Base-by-base conservation (phyloP, 2,797 vertebrate species). In the Molothrus ater region DNA sequence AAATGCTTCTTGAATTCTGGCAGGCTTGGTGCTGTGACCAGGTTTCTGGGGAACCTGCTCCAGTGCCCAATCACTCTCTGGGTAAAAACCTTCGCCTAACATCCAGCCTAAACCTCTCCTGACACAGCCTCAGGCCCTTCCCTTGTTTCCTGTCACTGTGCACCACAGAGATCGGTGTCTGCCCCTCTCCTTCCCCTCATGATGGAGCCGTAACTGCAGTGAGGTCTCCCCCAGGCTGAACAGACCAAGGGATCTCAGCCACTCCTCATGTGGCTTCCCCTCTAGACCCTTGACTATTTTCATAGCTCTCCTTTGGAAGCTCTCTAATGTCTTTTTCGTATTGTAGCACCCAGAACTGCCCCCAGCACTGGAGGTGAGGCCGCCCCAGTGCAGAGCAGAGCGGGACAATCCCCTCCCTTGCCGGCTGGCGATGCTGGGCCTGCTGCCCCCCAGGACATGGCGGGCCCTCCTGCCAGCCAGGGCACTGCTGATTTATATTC, bases 171-270 rank as follows among this genome's bases (percentile, higher is more conserved):
- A 20, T 45, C 43, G 26, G n/a, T 19, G n/a, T 5, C 43, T 70
- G 32, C 10, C 17, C 8, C 26, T 57, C 25, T 7, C 2, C 25
- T 26, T 34, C 9, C 9, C 16, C 56, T 50, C 19, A 34, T 0
- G 0, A 57, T 1, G 11, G n/a, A 38, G 28, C 0, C 64, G 3
- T 18, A 43, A 21, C 20, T 50, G 22, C 26, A 56, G 1, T 6
- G 32, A 42, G 18, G 13, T 25, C 15, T 38, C 36, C 36, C 8
- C 9, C 48, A 57, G 34, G 3, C 24, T 26, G 20, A 50, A 31
- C 36, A 45, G 17, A 64, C 5, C 51, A 40, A 78, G 80, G 8
- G 25, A 11, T 22, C 21, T 24, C 45, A 40, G 13, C 26, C 0
- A 0, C 29, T 71, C 50, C 20, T 45, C n/a, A 11, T 6, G 34